Percentiles rank a stretch among this genome's conserved stretches.
Evolutionary conservation across 2,113 vertebrate species (phyloP).

Genomic region (Sula dactylatra): DNA sequence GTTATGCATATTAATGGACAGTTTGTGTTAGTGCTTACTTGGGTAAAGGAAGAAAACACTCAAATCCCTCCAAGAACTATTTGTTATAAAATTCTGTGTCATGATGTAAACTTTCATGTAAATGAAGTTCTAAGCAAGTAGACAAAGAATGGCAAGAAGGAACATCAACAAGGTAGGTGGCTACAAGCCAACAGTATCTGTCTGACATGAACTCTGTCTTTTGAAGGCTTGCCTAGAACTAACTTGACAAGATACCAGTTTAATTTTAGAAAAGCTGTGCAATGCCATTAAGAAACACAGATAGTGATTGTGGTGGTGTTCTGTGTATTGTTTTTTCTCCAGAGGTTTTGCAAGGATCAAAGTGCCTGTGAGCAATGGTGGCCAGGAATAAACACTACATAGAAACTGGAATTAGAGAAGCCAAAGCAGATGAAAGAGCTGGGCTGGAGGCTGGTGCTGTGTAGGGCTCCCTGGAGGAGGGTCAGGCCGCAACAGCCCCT

Average conservation of each 20-base stretch:
- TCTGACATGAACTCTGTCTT: not conserved
- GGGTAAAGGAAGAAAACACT: not conserved
- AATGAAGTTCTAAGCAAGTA: not conserved
- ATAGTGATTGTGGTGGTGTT: not conserved
- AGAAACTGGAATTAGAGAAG: not conserved
- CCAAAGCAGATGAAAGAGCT: not conserved
- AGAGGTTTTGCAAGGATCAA: not conserved
- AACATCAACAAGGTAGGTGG: not conserved
- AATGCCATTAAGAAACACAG: not conserved
- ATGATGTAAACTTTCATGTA: not conserved
- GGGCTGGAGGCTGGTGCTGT: not conserved
- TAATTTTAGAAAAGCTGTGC: not conserved
- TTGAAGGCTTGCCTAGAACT: not conserved
- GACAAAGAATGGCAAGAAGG: not conserved
- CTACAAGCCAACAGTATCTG: not conserved
- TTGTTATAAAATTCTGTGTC: not conserved
- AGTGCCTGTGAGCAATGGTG: not conserved
- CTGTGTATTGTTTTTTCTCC: not conserved
- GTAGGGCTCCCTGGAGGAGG: not conserved
- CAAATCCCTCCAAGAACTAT: not conserved
- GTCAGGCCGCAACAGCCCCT: not conserved
- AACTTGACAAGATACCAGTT: not conserved
- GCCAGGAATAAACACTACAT: not conserved
- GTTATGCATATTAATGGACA: not conserved
- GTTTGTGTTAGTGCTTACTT: not conserved